phyloP scores from a whole-genome alignment of 30 jellyfish, hydroid and myxozoan species.

The Mastigias papua region DNA sequence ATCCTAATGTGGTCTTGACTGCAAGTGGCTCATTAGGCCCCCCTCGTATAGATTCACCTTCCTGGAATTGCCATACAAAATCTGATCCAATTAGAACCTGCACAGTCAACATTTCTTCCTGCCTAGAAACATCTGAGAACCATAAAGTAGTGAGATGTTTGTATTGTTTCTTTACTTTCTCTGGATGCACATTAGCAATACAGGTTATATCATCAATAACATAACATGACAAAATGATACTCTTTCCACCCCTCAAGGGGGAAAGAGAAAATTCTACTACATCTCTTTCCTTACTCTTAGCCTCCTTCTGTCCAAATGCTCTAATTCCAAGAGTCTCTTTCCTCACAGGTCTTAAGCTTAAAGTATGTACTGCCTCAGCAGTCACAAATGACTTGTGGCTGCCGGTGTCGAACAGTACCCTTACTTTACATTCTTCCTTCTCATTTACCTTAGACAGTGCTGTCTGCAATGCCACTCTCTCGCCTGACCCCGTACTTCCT shows the following conservation, averaged over 20 bases:
- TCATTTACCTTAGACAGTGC: constrained; percentile 21
- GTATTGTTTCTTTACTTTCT: background rate
- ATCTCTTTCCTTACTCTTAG: background rate
- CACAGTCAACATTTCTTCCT: background rate
- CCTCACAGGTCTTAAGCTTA: background rate
- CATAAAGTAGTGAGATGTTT: background rate
- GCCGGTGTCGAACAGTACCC: constrained; percentile 56
- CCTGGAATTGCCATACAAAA: background rate
- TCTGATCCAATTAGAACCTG: background rate
- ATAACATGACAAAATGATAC: background rate
- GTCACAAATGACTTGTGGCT: constrained; percentile 39
- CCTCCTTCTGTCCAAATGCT: constrained; percentile 19
- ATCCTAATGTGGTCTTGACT: background rate
- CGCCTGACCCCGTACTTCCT: constrained; percentile 16
- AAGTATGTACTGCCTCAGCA: constrained; percentile 4
- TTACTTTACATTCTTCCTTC: constrained; percentile 1
- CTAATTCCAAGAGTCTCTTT: constrained; percentile 8
- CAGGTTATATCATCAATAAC: constrained; percentile 10
- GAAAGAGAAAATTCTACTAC: background rate
- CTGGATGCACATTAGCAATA: background rate
- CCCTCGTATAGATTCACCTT: background rate
- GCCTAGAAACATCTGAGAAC: background rate
- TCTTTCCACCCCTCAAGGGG: background rate
- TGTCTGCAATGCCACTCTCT: constrained; percentile 32
- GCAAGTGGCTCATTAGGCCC: background rate